phyloP scores from a whole-genome alignment of 2,888 invertebrate genomes.

The Heliconius aoede region DNA sequence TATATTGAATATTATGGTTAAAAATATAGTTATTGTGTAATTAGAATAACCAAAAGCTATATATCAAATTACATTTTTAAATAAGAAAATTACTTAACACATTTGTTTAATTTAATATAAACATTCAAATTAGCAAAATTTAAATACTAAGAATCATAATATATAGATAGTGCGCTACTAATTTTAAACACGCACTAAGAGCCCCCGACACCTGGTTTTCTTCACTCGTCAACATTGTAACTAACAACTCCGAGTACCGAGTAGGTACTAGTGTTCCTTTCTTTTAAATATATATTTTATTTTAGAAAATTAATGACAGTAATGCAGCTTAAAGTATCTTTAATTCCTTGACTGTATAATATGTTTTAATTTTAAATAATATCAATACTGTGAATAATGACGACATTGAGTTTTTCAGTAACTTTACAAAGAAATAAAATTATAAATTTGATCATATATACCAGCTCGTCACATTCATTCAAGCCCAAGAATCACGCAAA shows the following conservation, averaged over 20 bases:
- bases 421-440: neutral
- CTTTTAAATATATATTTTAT: slow-evolving; percentile 51
- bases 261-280: slow-evolving; percentile 46
- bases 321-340: neutral
- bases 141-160: slow-evolving; percentile 34
- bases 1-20: neutral
- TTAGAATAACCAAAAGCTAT: neutral
- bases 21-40: neutral
- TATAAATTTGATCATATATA: neutral
- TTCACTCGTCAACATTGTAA: slow-evolving; percentile 71
- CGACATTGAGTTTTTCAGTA: neutral
- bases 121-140: neutral
- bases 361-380: neutral
- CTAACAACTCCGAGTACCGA: slow-evolving; percentile 74
- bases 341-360: neutral
- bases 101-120: neutral
- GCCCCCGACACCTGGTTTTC: slow-evolving; percentile 63
- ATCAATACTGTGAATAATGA: neutral
- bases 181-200: slow-evolving; percentile 48
- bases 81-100: neutral
- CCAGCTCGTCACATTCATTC: neutral
- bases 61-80: neutral
- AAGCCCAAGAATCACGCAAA: neutral
- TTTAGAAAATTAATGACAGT: slow-evolving; percentile 44
- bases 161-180: slow-evolving; percentile 44